Percentiles rank a stretch among this genome's conserved stretches.
phyloP scores from a whole-genome alignment of 1,140 invertebrate species.

The Pristionchus pacificus region DNA sequence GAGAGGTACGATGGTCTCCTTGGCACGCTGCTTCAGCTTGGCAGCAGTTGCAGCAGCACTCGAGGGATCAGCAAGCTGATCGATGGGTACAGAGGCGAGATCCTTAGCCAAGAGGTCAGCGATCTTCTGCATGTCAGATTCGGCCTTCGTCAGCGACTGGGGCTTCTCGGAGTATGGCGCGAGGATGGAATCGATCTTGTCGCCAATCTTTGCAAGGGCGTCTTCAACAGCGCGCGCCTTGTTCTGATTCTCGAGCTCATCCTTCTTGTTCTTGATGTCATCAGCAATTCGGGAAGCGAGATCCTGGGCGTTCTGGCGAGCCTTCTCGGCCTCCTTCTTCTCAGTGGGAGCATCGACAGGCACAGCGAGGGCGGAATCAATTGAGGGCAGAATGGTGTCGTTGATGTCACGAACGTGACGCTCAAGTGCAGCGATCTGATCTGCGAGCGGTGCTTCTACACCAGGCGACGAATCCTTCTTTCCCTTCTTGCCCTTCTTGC shows the following conservation, averaged over 20 bases:
- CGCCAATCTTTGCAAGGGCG: slow-evolving; percentile 10
- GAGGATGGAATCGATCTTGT: slow-evolving; percentile 9
- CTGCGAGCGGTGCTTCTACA: neutral
- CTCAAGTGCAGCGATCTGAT: neutral
- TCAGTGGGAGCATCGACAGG: neutral
- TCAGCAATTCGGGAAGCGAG: slow-evolving; percentile 12
- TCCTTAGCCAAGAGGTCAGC: neutral
- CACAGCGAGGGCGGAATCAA: neutral
- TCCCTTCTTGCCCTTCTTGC: slow-evolving; percentile 9
- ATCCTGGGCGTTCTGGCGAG: slow-evolving; percentile 8
- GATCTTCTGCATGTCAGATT: neutral
- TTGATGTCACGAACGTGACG: neutral
- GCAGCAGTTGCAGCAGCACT: neutral
- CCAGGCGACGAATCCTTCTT: slow-evolving; percentile 1
- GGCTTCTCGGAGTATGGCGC: slow-evolving; percentile 2
- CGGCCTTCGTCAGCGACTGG: neutral
- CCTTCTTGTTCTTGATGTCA: slow-evolving; percentile 12
- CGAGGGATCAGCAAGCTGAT: neutral
- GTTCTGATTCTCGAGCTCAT: slow-evolving; percentile 14
- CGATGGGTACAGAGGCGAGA: neutral
- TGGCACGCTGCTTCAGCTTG: slow-evolving; percentile 20
- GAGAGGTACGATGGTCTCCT: slow-evolving; percentile 15
- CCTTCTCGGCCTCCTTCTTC: slow-evolving; percentile 14
- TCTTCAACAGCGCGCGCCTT: slow-evolving; percentile 7
- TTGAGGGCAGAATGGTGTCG: neutral